Conservation (phyloP, 2,797 vertebrate species). For the Orestias chungarensis region DNA sequence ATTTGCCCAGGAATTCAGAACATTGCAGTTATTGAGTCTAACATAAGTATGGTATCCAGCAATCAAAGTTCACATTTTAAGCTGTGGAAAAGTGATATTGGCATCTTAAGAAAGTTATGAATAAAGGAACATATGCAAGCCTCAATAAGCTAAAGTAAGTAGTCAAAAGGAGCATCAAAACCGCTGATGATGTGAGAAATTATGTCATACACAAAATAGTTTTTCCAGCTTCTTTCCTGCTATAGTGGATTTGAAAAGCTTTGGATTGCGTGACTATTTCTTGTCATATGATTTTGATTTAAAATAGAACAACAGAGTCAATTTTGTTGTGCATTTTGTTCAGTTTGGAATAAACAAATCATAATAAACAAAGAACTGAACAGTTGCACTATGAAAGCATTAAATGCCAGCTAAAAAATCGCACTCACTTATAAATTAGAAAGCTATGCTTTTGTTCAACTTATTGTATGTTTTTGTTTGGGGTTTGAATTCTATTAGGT, state of each 20-base stretch:
- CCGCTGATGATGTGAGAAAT: background rate
- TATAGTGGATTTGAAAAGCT: background rate
- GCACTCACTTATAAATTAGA: background rate
- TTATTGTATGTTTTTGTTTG: background rate
- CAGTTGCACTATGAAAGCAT: background rate
- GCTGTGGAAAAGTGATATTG: background rate
- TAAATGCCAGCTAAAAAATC: background rate
- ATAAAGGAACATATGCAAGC: background rate
- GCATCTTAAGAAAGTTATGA: too few species aligned
- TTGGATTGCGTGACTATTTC: background rate
- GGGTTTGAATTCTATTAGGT: background rate
- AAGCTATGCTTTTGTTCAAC: background rate
- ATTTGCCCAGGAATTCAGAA: background rate
- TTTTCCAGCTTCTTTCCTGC: background rate
- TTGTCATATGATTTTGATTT: background rate
- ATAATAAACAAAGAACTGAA: background rate
- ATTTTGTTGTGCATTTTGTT: background rate
- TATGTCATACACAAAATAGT: background rate
- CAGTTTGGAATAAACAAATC: background rate
- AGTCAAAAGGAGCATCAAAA: background rate
- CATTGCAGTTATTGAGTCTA: background rate
- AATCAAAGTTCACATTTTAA: background rate
- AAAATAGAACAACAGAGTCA: background rate
- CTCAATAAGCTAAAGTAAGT: background rate
- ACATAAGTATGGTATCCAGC: background rate